Percentiles rank a stretch among this genome's conserved stretches.
These are phyloP conservation scores for Acheta domesticus DNA, from an alignment of 2,888 invertebrate species.

Conservation along the genomic window DNA sequence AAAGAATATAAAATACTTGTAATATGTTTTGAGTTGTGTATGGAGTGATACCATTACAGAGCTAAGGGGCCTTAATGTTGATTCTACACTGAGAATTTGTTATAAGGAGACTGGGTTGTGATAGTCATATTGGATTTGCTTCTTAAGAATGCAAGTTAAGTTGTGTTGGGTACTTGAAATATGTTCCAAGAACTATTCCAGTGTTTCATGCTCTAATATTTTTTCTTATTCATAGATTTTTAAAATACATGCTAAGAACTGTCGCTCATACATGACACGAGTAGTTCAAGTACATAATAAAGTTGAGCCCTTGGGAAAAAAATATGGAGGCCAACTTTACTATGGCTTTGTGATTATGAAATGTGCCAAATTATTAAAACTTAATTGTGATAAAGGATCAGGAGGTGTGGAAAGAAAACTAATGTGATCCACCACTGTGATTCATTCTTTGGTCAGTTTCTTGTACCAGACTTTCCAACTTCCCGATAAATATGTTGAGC, in stretches of 20 bases:
- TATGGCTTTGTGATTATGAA: conserved; percentile 18
- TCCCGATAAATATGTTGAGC: background rate
- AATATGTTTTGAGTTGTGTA: conserved; percentile 26
- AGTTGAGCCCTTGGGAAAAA: background rate
- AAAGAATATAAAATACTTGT: conserved; percentile 30
- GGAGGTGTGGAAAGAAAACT: background rate
- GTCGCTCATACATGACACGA: background rate
- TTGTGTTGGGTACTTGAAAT: conserved; percentile 20
- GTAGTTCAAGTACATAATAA: conserved; percentile 22
- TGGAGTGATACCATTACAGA: conserved; percentile 33
- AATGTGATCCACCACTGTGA: background rate
- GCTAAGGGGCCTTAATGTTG: conserved; percentile 36
- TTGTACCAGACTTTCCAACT: no score
- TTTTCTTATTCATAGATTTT: conserved; percentile 21
- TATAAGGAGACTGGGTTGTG: conserved; percentile 19
- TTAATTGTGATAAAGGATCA: background rate
- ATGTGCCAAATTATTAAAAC: background rate
- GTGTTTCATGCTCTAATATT: conserved; percentile 27
- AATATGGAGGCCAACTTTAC: background rate
- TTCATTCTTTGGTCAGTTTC: background rate
- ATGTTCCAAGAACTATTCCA: no score
- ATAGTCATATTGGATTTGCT: conserved; percentile 18
- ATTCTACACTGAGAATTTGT: conserved; percentile 28
- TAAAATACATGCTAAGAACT: conserved; percentile 20
- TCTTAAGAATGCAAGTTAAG: conserved; percentile 20